Conservation (phyloP, 2,888 invertebrate genomes). For the Ormyrus pomaceus region DNA sequence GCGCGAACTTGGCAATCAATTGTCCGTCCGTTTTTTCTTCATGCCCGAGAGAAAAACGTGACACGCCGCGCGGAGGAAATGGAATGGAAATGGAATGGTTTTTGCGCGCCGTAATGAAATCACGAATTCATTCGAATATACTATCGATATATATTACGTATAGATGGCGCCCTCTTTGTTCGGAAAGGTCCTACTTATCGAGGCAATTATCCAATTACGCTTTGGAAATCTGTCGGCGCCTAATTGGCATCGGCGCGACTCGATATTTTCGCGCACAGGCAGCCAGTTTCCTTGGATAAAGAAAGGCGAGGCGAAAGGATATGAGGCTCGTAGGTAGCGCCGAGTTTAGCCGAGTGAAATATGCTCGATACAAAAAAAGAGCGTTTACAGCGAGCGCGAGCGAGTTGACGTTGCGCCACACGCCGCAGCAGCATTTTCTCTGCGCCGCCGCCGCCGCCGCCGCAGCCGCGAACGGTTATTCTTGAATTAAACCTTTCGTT, state of each 20-base stretch:
- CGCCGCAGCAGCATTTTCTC: not conserved
- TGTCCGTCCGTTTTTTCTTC: not conserved
- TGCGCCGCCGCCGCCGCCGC: not conserved
- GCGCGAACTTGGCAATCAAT: constrained; percentile 19
- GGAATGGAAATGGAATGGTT: not conserved
- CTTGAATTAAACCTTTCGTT: too few relatives aligned
- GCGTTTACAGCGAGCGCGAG: not conserved
- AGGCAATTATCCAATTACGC: constrained; percentile 18
- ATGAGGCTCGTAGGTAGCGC: not conserved
- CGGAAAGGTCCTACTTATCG: not conserved
- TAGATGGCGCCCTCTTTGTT: not conserved
- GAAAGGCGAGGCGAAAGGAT: constrained; percentile 49
- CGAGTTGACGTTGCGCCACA: constrained; percentile 10
- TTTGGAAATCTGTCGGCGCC: not conserved
- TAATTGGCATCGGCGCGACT: not conserved
- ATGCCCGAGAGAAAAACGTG: not conserved
- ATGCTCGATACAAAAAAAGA: constrained; percentile 17
- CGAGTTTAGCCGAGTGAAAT: not conserved
- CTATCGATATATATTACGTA: too few relatives aligned
- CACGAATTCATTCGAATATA: not conserved
- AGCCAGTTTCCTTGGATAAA: constrained; percentile 17
- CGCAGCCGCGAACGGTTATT: too few relatives aligned
- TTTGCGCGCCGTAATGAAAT: not conserved
- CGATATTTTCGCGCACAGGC: too few relatives aligned
- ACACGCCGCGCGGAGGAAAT: not conserved